Conservation (phyloP, 2,113 vertebrate species). For the Anas platyrhynchos region DNA sequence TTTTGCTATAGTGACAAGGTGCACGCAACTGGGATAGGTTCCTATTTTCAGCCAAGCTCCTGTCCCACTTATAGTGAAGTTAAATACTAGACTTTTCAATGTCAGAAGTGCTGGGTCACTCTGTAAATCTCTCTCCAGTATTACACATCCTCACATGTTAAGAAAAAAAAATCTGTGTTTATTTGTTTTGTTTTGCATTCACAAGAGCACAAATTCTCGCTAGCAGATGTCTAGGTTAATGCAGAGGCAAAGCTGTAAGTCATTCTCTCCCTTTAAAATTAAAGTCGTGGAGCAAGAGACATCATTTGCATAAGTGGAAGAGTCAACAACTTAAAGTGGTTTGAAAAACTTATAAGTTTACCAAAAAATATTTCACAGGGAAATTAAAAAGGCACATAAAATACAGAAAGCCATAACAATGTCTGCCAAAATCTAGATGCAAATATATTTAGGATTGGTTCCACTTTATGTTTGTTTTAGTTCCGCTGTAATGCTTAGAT, state of each 20-base stretch:
- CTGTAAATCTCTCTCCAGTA: background rate
- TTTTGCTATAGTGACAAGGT: background rate
- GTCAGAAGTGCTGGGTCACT: background rate
- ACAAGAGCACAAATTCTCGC: background rate
- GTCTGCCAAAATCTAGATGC: slow-evolving; percentile 61
- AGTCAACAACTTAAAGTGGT: slow-evolving; percentile 32
- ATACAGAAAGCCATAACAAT: slow-evolving; percentile 32
- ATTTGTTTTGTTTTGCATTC: background rate
- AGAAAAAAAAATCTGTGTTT: background rate
- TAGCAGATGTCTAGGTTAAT: background rate
- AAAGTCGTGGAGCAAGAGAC: background rate
- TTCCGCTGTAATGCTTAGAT: background rate
- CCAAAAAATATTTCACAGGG: slow-evolving; percentile 40
- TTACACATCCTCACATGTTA: background rate
- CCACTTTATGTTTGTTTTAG: slow-evolving; percentile 65
- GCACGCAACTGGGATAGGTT: background rate
- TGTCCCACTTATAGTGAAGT: background rate
- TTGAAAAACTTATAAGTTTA: slow-evolving; percentile 34
- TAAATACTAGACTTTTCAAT: background rate
- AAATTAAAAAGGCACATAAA: slow-evolving; percentile 50
- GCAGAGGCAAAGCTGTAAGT: slow-evolving; percentile 11
- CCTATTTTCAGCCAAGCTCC: background rate
- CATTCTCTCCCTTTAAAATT: background rate
- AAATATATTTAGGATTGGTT: slow-evolving; percentile 61
- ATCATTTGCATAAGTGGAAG: slow-evolving; percentile 24